Conservation (phyloP, 2,797 vertebrate genomes). For the Melanotaenia trifasciata region DNA sequence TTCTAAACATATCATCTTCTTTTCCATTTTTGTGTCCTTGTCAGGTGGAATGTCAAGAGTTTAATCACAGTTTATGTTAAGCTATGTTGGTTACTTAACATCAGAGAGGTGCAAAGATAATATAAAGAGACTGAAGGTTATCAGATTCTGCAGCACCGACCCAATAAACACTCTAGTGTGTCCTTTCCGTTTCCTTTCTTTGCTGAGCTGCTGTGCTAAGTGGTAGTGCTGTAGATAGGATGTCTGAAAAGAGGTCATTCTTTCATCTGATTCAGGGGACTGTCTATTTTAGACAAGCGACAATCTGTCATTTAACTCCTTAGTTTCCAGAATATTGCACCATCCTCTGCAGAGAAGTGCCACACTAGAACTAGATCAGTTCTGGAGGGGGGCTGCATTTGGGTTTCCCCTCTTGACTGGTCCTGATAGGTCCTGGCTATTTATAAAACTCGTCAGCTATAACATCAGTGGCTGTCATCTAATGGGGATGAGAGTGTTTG, state of each 20-base stretch:
- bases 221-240: constrained; percentile 33
- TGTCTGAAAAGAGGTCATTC: constrained; percentile 58
- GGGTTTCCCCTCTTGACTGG: constrained; percentile 53
- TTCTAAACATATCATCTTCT: background rate
- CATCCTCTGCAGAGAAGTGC: constrained; percentile 32
- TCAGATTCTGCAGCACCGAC: constrained; percentile 42
- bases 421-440: constrained; percentile 17
- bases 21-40: constrained; percentile 6
- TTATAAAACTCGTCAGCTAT: constrained; percentile 31
- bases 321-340: constrained; percentile 38
- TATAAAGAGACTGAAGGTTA: constrained; percentile 37
- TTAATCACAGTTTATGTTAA: constrained; percentile 1
- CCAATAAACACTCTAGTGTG: constrained; percentile 41
- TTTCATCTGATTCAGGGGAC: constrained; percentile 48
- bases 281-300: constrained; percentile 63
- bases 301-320: constrained; percentile 59
- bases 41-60: constrained; percentile 6
- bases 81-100: constrained; percentile 16
- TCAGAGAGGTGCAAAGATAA: constrained; percentile 1
- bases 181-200: constrained; percentile 23
- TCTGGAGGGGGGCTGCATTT: constrained; percentile 39
- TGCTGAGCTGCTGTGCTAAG: background rate
- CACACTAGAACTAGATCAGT: constrained; percentile 55
- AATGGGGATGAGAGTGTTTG: constrained; percentile 28
- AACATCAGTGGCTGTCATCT: constrained; percentile 12